These are phyloP conservation scores for Hydrolagus colliei DNA, from an alignment of 2,797 vertebrate genomes.

Conservation along the genomic window DNA sequence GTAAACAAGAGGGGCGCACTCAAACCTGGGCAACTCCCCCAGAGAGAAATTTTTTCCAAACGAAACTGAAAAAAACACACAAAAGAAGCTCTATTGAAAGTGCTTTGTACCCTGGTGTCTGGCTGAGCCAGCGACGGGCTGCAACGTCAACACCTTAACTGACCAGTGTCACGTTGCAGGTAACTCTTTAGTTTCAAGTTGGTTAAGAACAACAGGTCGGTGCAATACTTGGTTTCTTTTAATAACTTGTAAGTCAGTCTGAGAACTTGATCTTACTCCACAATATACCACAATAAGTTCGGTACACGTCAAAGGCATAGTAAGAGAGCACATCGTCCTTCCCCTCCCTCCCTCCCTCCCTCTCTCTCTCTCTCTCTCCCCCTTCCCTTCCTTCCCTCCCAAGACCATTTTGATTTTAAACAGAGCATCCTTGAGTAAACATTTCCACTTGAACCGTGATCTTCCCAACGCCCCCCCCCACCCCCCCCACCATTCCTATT, in stretches of 20 bases:
- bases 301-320: slow-evolving; percentile 89
- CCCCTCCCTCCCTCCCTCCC: slow-evolving; percentile 27
- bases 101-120: slow-evolving; percentile 78
- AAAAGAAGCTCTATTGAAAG: slow-evolving; percentile 87
- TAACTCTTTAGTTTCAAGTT: slow-evolving; percentile 52
- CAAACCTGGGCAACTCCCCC: slow-evolving; percentile 66
- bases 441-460: slow-evolving; percentile 84
- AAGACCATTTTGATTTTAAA: background rate
- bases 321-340: slow-evolving; percentile 69
- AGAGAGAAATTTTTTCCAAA: no score
- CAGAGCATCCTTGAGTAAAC: slow-evolving; percentile 96
- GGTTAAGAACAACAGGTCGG: slow-evolving; percentile 82
- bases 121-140: slow-evolving; percentile 59
- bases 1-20: slow-evolving; percentile 91
- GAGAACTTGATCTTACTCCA: slow-evolving; percentile 79
- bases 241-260: slow-evolving; percentile 79
- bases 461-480: slow-evolving; percentile 40
- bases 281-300: slow-evolving; percentile 84
- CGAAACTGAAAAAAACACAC: slow-evolving; percentile 60
- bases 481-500: slow-evolving; percentile 56
- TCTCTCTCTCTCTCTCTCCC: background rate
- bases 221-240: slow-evolving; percentile 84
- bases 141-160: slow-evolving; percentile 86
- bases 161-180: slow-evolving; percentile 69
- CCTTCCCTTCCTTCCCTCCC: background rate